Base-by-base conservation (phyloP, 2,888 invertebrate species). In the Eumacrocentrus americanus region DNA sequence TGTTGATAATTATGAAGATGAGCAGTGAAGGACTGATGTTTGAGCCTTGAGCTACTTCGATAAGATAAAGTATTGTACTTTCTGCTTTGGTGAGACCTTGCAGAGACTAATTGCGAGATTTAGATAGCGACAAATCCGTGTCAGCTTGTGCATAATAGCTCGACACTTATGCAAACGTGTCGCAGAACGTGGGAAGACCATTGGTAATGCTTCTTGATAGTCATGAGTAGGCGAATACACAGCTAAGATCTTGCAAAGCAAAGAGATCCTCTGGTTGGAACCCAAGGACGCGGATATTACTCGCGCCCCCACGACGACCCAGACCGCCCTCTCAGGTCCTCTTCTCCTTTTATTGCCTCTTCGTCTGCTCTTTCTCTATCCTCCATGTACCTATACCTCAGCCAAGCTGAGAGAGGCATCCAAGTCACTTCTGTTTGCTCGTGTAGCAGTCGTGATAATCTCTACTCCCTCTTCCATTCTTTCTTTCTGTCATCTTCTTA, bases 241-340 rank as follows among this genome's bases (percentile, higher is more conserved):
- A 12, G 4, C 23, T 7, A 40, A n/a, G n/a, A n/a, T n/a, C n/a
- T n/a, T n/a, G n/a, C n/a, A n/a, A n/a, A n/a, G n/a, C n/a, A n/a
- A n/a, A n/a, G n/a, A n/a, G n/a, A 29, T 29, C 5, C 29, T 29
- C 29, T 29, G n/a, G n/a, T n/a, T n/a, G n/a, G n/a, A n/a, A 29
- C 4, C 29, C 29, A 29, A 29, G 29, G 29, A 29, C 29, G 9
- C 29, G 9, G 29, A 29, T 29, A 16, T 11, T 25, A 50, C 16
- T 50, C 7, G 50, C 54, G 44, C 54, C 54, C 34, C 35, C 54
- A 12, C 54, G 37, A 40, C 29, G 34, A 54, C 44, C 44, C 20
- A 35, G 25, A 44, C 12, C 16, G 11, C 35, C 42, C 18, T 29
- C 42, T 22, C 54, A 42, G 29, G 14, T 50, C 34, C 34, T 9